Evolutionary conservation across 1,140 invertebrate species (phyloP).

Genomic region (Antheraea pernyi): DNA sequence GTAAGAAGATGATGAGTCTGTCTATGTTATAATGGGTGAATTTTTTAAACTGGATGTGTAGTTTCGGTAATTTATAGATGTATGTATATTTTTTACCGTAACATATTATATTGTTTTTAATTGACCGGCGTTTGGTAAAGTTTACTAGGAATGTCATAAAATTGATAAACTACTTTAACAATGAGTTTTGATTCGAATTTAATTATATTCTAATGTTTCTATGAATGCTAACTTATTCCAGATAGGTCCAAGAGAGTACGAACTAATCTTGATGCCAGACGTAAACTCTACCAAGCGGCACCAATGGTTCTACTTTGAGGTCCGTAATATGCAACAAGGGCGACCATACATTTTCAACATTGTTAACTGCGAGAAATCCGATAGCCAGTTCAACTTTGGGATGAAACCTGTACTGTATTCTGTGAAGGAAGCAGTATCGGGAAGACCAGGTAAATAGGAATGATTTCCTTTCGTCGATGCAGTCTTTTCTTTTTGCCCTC

Average conservation of each 20-base stretch:
- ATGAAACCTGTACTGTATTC: conserved; percentile 97
- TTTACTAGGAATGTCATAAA: no score
- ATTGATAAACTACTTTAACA: no score
- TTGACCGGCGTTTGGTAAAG: no score
- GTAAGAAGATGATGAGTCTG: no score
- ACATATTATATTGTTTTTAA: no score
- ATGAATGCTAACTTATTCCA: conserved; percentile 51
- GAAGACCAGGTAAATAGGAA: conserved; percentile 78
- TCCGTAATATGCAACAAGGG: conserved; percentile 88
- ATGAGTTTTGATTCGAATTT: not conserved
- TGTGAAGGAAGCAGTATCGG: conserved; percentile 84
- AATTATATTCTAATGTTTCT: not conserved
- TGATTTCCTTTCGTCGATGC: no score
- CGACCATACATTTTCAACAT: conserved; percentile 93
- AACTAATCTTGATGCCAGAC: conserved; percentile 92
- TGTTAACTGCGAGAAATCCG: conserved; percentile 93
- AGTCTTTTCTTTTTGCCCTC: no score
- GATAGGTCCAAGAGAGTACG: conserved; percentile 89
- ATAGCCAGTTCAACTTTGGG: conserved; percentile 94
- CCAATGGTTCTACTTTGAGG: conserved; percentile 97
- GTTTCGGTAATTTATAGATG: no score
- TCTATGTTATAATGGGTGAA: no score
- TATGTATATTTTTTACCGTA: no score
- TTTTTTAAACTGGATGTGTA: no score
- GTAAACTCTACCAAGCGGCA: conserved; percentile 90